Conservation (phyloP, 1,140 invertebrate genomes). For the Halyomorpha halys region DNA sequence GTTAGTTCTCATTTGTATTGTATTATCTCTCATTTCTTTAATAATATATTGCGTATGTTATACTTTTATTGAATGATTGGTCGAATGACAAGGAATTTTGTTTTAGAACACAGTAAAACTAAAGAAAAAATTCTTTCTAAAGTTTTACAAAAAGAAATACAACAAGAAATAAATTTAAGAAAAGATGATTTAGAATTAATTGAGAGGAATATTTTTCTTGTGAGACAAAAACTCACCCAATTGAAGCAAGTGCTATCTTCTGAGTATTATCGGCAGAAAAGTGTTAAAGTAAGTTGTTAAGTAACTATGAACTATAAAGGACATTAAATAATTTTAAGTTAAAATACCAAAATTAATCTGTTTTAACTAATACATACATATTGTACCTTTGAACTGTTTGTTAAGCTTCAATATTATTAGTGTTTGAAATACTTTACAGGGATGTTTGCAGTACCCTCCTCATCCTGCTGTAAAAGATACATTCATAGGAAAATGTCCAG, state of each 20-base stretch:
- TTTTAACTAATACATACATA: no score
- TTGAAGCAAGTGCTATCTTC: conserved; percentile 56
- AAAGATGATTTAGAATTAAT: conserved; percentile 44
- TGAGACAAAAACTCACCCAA: conserved; percentile 54
- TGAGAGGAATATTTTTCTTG: conserved; percentile 47
- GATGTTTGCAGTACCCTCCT: conserved; percentile 47
- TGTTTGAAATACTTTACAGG: conserved; percentile 29
- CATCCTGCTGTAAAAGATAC: conserved; percentile 62
- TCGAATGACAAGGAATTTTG: neutral
- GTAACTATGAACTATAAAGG: no score
- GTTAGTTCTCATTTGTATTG: neutral
- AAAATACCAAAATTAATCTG: neutral
- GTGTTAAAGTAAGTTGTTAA: conserved; percentile 36
- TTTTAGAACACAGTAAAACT: neutral
- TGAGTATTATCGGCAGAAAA: conserved; percentile 53
- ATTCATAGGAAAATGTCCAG: conserved; percentile 37
- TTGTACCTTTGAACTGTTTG: no score
- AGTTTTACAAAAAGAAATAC: conserved; percentile 44
- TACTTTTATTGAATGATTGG: neutral
- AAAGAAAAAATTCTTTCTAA: neutral
- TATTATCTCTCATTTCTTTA: neutral
- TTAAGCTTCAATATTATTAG: neutral
- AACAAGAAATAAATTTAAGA: conserved; percentile 43
- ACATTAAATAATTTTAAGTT: neutral
- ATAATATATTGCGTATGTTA: neutral